These are phyloP conservation scores for Megatriorchis doriae DNA, from an alignment of 2,113 vertebrate species.

Conservation along the genomic window DNA sequence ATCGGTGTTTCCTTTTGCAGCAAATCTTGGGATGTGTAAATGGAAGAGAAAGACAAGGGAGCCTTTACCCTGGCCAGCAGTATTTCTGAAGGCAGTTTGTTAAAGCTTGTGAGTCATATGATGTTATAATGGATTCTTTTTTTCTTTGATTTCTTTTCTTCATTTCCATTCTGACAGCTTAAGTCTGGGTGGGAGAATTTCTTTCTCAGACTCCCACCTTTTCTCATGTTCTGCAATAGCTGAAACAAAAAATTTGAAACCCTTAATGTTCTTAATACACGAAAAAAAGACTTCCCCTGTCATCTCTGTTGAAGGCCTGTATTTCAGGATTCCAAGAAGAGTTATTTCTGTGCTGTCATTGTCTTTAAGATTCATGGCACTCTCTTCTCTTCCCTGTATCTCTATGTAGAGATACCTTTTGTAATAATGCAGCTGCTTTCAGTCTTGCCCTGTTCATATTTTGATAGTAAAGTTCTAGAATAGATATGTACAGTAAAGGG, in stretches of 20 bases:
- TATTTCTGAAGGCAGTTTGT: neutral
- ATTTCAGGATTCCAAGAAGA: neutral
- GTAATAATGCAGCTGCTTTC: neutral
- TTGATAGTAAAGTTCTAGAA: neutral
- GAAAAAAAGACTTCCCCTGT: neutral
- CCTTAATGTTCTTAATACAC: neutral
- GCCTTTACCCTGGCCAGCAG: neutral
- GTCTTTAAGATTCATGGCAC: neutral
- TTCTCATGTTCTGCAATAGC: neutral
- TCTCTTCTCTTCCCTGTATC: neutral
- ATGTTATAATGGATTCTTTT: neutral
- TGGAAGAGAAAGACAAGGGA: conserved; percentile 3
- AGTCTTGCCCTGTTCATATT: neutral
- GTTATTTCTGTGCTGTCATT: neutral
- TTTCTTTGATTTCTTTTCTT: neutral
- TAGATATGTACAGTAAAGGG: neutral
- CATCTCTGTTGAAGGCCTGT: neutral
- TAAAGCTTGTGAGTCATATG: neutral
- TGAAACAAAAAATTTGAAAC: neutral
- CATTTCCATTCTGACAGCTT: neutral
- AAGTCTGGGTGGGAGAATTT: neutral
- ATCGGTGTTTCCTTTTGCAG: neutral
- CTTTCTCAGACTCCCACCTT: neutral
- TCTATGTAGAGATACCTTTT: neutral
- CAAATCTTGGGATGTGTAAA: neutral